Base-by-base conservation (phyloP, 2,113 vertebrate genomes). In the Sciurus niger region DNA sequence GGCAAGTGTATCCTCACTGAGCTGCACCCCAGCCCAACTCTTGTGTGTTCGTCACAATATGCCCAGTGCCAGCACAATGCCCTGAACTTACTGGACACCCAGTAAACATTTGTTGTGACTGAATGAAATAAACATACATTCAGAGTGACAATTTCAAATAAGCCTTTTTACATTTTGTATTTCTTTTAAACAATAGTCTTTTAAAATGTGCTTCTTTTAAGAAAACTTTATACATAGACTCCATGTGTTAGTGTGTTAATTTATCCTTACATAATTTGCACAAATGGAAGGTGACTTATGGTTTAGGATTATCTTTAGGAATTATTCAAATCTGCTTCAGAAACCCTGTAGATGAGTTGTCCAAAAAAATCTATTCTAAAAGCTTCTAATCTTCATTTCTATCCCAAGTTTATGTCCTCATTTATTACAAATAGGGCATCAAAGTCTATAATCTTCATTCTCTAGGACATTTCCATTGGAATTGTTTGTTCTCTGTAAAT, bases 221-320 rank as follows among this genome's bases (percentile, higher is more conserved):
- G 67, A 94, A 58, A 78, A 7, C 72, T 30, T n/a, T 48, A 16
- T 88, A 43, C 20, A 32, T 85, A 43, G 28, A n/a, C 18, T 77
- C 76, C 51, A 3, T 51, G 12, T 92, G n/a, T 63, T 51, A 25
- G 13, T 70, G 4, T 89, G 51, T 63, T 90, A 58, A 12, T 88
- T 43, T 94, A 32, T 76, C 82, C 68, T 79, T 78, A 91, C 32
- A 34, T 77, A 85, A 58, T 89, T 73, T 91, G 37, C 58, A 8
- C 84, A 86, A 91, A 13, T 93, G 28, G 65, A 63, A 67, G 25
- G 78, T 79, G 76, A 43, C 63, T 94, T 76, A 22, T 67, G 58
- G 10, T 43, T 84, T 87, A 53, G 51, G 34, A 70, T 70, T 70
- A n/a, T 70, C 67, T 70, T n/a, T 70, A 70, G 14, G 16, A 34